Conservation (phyloP, 2,888 invertebrate species). For the Dryococelus australis region DNA sequence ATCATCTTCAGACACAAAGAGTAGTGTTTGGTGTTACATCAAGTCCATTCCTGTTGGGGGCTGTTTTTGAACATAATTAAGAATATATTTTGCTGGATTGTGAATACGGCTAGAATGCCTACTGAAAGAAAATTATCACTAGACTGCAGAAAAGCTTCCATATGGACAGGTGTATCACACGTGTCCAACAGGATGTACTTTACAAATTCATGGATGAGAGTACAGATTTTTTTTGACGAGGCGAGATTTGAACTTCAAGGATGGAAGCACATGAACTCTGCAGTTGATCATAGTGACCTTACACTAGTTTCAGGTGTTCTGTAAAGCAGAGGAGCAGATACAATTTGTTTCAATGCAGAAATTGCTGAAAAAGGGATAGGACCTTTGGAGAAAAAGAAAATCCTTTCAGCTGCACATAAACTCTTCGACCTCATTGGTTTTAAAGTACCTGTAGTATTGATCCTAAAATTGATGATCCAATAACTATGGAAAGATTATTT, state of each 20-base stretch:
- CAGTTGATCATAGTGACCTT: background rate
- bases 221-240: background rate
- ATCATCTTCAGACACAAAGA: background rate
- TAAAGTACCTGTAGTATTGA: background rate
- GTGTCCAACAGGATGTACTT: background rate
- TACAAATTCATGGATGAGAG: background rate
- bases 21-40: background rate
- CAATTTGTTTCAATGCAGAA: too few relatives aligned
- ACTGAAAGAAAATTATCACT: background rate
- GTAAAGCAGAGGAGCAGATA: too few relatives aligned
- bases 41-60: constrained; percentile 40
- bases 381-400: too few relatives aligned
- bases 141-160: background rate
- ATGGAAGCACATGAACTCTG: background rate
- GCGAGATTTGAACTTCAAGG: constrained; percentile 13
- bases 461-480: background rate
- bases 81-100: background rate
- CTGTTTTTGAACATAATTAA: constrained; percentile 37
- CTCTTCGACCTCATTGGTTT: too few relatives aligned
- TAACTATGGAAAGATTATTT: background rate
- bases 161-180: background rate
- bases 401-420: too few relatives aligned
- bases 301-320: background rate
- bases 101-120: background rate
- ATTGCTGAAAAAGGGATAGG: too few relatives aligned